Conservation (phyloP, 2,888 invertebrate species). For the Drosophila greeni region DNA sequence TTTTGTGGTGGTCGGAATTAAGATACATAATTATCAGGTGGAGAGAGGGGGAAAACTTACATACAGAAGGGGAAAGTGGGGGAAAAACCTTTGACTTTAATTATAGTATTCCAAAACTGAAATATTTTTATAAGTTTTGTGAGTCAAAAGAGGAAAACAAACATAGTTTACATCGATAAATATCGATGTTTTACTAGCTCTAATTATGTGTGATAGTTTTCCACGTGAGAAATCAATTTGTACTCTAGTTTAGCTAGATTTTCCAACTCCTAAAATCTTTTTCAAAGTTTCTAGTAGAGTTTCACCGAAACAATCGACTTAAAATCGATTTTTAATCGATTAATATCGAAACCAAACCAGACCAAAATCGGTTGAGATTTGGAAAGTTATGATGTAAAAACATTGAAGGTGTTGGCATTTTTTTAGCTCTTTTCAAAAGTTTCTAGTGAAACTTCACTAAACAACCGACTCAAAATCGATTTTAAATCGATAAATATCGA, state of each 20-base stretch:
- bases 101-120: neutral
- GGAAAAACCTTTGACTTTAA: neutral
- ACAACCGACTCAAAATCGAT: no score
- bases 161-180: neutral
- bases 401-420: no score
- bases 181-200: neutral
- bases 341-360: no score
- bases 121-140: neutral
- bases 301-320: neutral
- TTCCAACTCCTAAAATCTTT: no score
- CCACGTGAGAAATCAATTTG: neutral
- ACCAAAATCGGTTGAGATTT: no score
- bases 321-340: no score
- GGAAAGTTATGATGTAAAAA: no score
- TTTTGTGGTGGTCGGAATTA: neutral
- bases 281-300: neutral
- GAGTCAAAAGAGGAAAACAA: neutral
- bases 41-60: neutral
- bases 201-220: neutral
- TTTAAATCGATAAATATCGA: neutral
- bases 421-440: no score
- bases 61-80: neutral
- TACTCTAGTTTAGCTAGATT: neutral
- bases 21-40: constrained; percentile 11
- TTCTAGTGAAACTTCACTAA: no score